phyloP scores from a whole-genome alignment of 2,113 vertebrate species.

The Sceloporus tristichus region DNA sequence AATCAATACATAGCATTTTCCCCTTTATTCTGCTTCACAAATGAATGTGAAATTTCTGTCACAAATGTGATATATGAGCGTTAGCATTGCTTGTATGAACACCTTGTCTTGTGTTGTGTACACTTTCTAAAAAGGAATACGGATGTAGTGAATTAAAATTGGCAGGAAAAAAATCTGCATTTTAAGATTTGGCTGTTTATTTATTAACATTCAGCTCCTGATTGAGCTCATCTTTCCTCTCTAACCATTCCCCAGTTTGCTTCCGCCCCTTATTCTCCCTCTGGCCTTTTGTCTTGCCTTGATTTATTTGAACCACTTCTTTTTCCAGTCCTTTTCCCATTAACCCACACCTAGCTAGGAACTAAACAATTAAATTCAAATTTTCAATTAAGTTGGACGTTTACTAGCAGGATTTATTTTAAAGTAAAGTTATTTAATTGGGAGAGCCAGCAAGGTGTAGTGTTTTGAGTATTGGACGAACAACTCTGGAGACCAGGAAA shows the following conservation, averaged over 20 bases:
- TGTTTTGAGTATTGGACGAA: too few species aligned
- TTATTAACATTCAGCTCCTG: background rate
- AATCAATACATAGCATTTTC: background rate
- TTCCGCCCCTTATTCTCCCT: background rate
- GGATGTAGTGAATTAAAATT: background rate
- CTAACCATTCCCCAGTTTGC: background rate
- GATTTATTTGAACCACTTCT: background rate
- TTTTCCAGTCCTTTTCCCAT: background rate
- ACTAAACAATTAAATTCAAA: too few species aligned
- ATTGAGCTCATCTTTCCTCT: background rate
- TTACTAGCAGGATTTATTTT: too few species aligned
- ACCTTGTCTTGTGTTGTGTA: background rate
- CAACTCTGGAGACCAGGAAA: too few species aligned
- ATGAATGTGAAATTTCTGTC: background rate
- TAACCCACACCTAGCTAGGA: too few species aligned
- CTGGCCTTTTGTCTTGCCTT: background rate
- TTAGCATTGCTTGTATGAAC: background rate
- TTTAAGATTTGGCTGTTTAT: background rate
- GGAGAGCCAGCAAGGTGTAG: too few species aligned
- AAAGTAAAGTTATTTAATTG: too few species aligned
- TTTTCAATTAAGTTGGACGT: too few species aligned
- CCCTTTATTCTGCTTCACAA: background rate
- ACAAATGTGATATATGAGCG: background rate
- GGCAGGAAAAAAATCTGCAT: background rate
- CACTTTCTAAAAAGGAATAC: background rate